These are phyloP conservation scores for Drosophila nigromelanica DNA, from an alignment of 1,140 invertebrate genomes.

Conservation along the genomic window DNA sequence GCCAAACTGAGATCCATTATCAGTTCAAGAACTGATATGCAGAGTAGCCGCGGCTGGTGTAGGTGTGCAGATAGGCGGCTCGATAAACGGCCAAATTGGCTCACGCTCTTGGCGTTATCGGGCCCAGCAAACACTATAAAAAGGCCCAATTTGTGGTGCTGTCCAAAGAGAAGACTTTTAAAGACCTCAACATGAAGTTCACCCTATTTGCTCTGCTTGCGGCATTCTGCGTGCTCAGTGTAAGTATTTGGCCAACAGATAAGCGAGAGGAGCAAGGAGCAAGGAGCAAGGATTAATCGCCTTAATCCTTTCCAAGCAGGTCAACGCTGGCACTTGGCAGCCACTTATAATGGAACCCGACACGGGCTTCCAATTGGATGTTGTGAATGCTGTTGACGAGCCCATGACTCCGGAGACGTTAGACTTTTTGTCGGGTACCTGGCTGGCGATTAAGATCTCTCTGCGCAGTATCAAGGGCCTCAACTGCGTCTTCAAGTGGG, in stretches of 20 bases:
- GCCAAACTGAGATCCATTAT: slow-evolving; percentile 9
- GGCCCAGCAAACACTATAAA: slow-evolving; percentile 17
- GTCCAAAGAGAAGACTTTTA: slow-evolving; percentile 20
- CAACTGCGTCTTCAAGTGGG: slow-evolving; percentile 66
- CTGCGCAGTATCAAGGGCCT: slow-evolving; percentile 62
- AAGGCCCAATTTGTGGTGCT: background rate
- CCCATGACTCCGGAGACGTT: slow-evolving; percentile 21
- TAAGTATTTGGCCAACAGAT: slow-evolving; percentile 31
- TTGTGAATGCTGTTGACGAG: slow-evolving; percentile 12
- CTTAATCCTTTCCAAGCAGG: slow-evolving; percentile 14
- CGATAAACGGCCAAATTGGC: slow-evolving; percentile 1
- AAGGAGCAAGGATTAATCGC: background rate
- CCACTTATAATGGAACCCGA: slow-evolving; percentile 10
- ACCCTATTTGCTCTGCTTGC: slow-evolving; percentile 49
- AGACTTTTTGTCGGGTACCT: background rate
- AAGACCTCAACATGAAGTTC: slow-evolving; percentile 56
- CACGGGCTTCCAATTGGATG: slow-evolving; percentile 13
- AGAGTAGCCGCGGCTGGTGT: slow-evolving; percentile 1
- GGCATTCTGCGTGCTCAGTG: slow-evolving; percentile 50
- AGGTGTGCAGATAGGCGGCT: too few relatives aligned
- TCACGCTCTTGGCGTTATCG: slow-evolving; percentile 21
- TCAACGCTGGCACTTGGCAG: slow-evolving; percentile 47
- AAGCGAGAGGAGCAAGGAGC: too few relatives aligned
- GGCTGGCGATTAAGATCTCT: slow-evolving; percentile 20
- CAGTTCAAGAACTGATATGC: slow-evolving; percentile 29